A percentile compares a stretch with the other conserved stretches of the same genome.
phyloP scores from a whole-genome alignment of 2,797 vertebrate genomes.

The Pseudomugil gertrudae region DNA sequence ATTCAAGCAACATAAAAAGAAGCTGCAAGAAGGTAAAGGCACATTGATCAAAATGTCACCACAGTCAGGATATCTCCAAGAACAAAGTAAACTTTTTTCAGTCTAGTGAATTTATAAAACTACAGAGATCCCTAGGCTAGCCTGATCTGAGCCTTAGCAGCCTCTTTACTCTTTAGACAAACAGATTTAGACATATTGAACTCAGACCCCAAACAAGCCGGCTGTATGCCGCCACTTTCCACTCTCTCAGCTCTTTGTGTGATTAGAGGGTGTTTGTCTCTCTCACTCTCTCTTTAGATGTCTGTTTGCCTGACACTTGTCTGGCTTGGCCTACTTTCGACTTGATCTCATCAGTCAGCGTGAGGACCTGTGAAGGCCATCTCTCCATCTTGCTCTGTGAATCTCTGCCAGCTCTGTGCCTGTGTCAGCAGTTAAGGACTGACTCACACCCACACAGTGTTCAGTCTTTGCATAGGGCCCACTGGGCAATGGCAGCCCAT shows the following conservation, averaged over 20 bases:
- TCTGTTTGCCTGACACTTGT: constrained; percentile 76
- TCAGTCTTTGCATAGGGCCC: constrained; percentile 59
- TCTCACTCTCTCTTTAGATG: constrained; percentile 59
- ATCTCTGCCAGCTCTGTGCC: constrained; percentile 68
- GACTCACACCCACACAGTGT: constrained; percentile 68
- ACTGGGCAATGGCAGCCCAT: constrained; percentile 63
- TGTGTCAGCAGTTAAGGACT: constrained; percentile 78
- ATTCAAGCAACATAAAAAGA: constrained; percentile 66
- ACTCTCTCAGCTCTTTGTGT: constrained; percentile 56
- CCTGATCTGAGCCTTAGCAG: constrained; percentile 47
- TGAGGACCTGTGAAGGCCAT: constrained; percentile 78
- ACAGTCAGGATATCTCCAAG: constrained; percentile 46
- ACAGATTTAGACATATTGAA: constrained; percentile 76
- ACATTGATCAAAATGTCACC: constrained; percentile 77
- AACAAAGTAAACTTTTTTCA: constrained; percentile 65
- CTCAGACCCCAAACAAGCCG: constrained; percentile 67
- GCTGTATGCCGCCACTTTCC: constrained; percentile 40
- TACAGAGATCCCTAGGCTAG: constrained; percentile 44
- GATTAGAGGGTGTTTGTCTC: constrained; percentile 67
- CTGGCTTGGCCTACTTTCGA: constrained; percentile 77
- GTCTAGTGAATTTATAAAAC: constrained; percentile 59
- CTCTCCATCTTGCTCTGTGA: constrained; percentile 61
- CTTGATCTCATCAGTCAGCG: constrained; percentile 80
- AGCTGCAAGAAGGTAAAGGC: constrained; percentile 50
- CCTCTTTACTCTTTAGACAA: constrained; percentile 75